These are phyloP conservation scores for Mustelus asterias DNA, from an alignment of 2,113 vertebrate species.

Conservation along the genomic window DNA sequence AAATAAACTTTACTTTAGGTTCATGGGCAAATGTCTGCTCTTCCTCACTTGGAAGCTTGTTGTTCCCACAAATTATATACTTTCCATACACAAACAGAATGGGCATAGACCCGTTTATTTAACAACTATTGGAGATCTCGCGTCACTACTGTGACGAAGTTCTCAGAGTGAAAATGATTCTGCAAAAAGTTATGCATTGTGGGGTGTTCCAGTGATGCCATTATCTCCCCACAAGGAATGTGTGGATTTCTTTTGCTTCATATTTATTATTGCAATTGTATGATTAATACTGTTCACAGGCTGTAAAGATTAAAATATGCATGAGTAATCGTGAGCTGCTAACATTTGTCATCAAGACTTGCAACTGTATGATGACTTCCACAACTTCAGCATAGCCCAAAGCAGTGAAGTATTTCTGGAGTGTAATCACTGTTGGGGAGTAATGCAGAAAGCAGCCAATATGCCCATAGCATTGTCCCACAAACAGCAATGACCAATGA, in stretches of 20 bases:
- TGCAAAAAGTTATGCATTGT: not conserved
- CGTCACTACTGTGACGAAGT: not conserved
- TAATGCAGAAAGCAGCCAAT: not conserved
- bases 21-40: not conserved
- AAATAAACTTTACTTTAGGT: no score
- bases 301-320: not conserved
- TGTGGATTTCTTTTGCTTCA: not conserved
- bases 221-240: not conserved
- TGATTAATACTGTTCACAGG: not conserved
- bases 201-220: not conserved
- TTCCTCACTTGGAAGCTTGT: not conserved
- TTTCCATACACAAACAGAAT: not conserved
- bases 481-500: not conserved
- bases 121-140: not conserved
- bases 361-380: not conserved
- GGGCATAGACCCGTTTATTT: not conserved
- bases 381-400: not conserved
- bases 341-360: not conserved
- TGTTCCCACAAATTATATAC: not conserved
- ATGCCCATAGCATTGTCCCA: not conserved
- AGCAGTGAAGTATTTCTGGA: not conserved
- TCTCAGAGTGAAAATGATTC: not conserved
- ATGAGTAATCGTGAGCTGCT: not conserved
- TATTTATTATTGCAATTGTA: not conserved
- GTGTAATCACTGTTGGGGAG: not conserved